phyloP scores from a whole-genome alignment of 2,797 vertebrate species.

The Lateolabrax maculatus region DNA sequence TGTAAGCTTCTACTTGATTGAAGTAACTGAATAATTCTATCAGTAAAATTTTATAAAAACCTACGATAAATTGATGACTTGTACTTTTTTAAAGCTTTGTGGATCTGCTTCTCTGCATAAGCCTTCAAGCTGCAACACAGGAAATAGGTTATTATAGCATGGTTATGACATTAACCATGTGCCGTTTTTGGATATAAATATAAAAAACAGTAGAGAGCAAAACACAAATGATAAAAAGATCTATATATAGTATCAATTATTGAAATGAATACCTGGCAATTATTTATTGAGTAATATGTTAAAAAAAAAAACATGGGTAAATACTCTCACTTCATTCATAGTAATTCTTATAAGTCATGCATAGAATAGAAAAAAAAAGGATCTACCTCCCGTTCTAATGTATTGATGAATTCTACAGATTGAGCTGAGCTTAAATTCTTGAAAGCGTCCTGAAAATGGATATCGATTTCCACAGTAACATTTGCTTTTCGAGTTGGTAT shows the following conservation, averaged over 20 bases:
- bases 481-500: constrained; percentile 67
- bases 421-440: constrained; percentile 51
- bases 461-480: constrained; percentile 67
- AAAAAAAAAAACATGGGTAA: not conserved
- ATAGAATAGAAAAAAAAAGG: too few relatives aligned
- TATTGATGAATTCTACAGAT: constrained; percentile 56
- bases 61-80: constrained; percentile 70
- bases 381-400: constrained; percentile 63
- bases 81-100: constrained; percentile 59
- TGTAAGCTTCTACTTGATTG: not conserved
- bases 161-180: not conserved
- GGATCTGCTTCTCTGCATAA: constrained; percentile 72
- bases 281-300: not conserved
- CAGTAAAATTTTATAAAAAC: constrained; percentile 12
- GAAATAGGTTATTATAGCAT: not conserved
- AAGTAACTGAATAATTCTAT: not conserved
- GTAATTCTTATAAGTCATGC: too few relatives aligned
- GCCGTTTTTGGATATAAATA: not conserved
- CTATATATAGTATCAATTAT: not conserved
- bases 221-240: not conserved
- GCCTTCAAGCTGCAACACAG: constrained; percentile 63
- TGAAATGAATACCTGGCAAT: not conserved
- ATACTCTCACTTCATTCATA: too few relatives aligned
- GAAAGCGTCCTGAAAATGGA: constrained; percentile 33
- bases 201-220: not conserved